These are phyloP conservation scores for Penaeus japonicus DNA, from an alignment of 1,140 invertebrate genomes.

Conservation along the genomic window DNA sequence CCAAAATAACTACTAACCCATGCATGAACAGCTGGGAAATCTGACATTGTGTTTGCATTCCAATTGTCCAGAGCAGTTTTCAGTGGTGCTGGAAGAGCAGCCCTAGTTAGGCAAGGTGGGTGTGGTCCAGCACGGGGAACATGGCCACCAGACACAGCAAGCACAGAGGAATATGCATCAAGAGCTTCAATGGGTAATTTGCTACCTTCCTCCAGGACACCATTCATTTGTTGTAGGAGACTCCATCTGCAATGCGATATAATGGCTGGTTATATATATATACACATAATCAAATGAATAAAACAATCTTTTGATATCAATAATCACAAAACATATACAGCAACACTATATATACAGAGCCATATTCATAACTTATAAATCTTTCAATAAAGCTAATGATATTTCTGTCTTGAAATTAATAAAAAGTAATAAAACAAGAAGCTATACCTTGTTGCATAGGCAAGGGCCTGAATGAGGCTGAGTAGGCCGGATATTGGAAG, in stretches of 20 bases:
- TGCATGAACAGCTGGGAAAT: constrained; percentile 64
- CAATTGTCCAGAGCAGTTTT: constrained; percentile 65
- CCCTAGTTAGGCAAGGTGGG: constrained; percentile 66
- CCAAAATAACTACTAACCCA: constrained; percentile 60
- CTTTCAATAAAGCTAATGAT: background rate
- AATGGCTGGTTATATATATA: background rate
- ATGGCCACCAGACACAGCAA: constrained; percentile 55
- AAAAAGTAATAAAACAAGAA: background rate
- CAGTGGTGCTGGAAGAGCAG: constrained; percentile 63
- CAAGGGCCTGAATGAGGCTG: constrained; percentile 46
- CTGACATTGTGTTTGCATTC: constrained; percentile 63
- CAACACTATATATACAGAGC: too few relatives aligned
- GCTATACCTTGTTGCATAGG: constrained; percentile 47
- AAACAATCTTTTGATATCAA: background rate
- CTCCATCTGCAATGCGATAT: constrained; percentile 64
- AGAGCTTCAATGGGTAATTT: constrained; percentile 41
- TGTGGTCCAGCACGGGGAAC: constrained; percentile 65
- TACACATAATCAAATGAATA: too few relatives aligned
- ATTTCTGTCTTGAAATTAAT: background rate
- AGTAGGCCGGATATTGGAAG: constrained; percentile 53
- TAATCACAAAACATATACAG: background rate
- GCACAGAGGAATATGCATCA: constrained; percentile 56
- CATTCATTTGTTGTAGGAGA: constrained; percentile 68
- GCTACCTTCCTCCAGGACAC: constrained; percentile 66
- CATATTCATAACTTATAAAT: too few relatives aligned